phyloP scores from a whole-genome alignment of 1,140 invertebrate genomes.

The Anastatus disparis region DNA sequence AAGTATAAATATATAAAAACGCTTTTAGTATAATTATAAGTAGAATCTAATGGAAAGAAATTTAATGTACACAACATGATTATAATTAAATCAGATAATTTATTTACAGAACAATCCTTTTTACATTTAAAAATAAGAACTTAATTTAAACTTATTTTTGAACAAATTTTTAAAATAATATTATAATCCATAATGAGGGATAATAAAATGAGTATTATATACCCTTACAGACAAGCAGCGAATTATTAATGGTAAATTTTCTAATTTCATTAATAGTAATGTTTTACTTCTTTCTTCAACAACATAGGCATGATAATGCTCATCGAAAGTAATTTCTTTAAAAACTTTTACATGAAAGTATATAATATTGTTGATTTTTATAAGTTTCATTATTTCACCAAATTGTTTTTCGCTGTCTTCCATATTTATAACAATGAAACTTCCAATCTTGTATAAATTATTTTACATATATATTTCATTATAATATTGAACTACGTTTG shows the following conservation, averaged over 20 bases:
- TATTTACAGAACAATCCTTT: too few species aligned
- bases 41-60: too few species aligned
- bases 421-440: neutral
- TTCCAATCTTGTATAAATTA: neutral
- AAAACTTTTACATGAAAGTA: neutral
- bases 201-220: neutral
- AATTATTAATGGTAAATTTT: neutral
- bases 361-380: neutral
- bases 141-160: too few species aligned
- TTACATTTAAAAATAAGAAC: too few species aligned
- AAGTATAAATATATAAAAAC: too few species aligned
- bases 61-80: too few species aligned
- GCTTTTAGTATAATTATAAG: too few species aligned
- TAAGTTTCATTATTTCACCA: slow-evolving; percentile 5
- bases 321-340: slow-evolving; percentile 16
- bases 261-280: too few species aligned
- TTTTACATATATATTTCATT: neutral
- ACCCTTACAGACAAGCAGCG: neutral
- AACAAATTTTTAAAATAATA: neutral
- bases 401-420: neutral
- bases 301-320: slow-evolving; percentile 21
- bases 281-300: neutral
- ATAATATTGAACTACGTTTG: neutral
- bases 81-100: too few species aligned
- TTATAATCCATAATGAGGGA: neutral